Base-by-base conservation (phyloP, 2,113 vertebrate genomes). In the Mustela nigripes region DNA sequence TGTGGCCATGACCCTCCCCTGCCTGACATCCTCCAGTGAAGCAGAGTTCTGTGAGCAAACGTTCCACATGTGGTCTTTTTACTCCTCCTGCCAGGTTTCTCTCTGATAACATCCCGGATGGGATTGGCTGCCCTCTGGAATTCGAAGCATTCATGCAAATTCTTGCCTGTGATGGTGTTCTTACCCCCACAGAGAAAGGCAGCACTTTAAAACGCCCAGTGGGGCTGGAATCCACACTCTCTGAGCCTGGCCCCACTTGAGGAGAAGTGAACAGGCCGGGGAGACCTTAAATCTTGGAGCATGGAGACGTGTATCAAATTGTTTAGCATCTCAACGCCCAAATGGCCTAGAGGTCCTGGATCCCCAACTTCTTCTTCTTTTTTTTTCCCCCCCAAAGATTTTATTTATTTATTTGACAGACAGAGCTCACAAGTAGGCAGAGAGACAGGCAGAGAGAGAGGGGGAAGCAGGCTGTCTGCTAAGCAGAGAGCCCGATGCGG, bases 81-180 rank as follows among this genome's bases (percentile, higher is more conserved):
- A 16, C 8, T 58, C 22, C 14, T 91, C 19, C 12, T 21, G 11
- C 81, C 69, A 19, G 1, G 16, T 71, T 92, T 93, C 88, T 62
- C 86, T 86, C 69, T 80, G 65, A 53, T 84, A 76, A 63, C 36
- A 56, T 82, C 86, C 39, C 78, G 84, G 84, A 84, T 50, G 95
- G 79, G 76, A 67, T 0, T 11, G 62, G n/a, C 84, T 78, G 33
- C 28, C 82, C 62, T 60, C 26, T 39, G 65, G 92, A 73, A 86
- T 63, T 31, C 12, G 22, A 65, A 93, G 78, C 4, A 53, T 82
- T 85, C 82, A 22, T 86, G 26, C 39, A 88, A 92, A 76, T 91
- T 74, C 45, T 11, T 8, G 22, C 63, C 65, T 56, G 2, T 26
- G 5, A 48, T 7, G 36, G n/a, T 92, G 16, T n/a, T 84, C 21